Conservation (phyloP, 2,113 vertebrate genomes). For the Thalassarche chlororhynchos region DNA sequence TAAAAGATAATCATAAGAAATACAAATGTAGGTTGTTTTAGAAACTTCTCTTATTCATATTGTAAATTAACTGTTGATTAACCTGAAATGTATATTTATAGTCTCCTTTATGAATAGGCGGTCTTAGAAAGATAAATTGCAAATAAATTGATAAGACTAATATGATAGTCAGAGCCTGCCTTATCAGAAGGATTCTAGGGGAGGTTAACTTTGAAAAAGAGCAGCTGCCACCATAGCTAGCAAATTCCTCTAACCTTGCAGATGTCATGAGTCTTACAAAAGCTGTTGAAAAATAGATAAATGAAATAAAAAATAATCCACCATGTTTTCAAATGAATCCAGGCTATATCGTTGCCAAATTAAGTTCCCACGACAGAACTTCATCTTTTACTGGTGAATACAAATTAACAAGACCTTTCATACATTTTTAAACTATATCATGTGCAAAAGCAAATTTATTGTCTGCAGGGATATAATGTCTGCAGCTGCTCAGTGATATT, state of each 20-base stretch:
- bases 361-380: background rate
- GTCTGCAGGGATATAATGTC: background rate
- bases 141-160: background rate
- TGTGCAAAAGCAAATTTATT: background rate
- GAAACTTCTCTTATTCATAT: background rate
- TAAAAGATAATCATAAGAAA: background rate
- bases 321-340: background rate
- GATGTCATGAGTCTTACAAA: background rate
- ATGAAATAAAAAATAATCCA: background rate
- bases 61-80: background rate
- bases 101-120: background rate
- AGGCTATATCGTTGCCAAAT: background rate
- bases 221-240: background rate
- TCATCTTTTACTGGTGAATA: background rate
- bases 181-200: background rate
- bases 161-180: background rate
- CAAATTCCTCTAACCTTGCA: background rate
- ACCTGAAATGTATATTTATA: background rate
- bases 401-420: constrained; percentile 1
- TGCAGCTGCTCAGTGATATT: background rate
- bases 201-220: background rate
- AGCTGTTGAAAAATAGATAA: background rate
- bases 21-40: background rate
- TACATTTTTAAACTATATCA: background rate
- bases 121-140: background rate